Evolutionary conservation across 2,797 vertebrate species (phyloP).

Genomic region (Gymnothorax reevesii): DNA sequence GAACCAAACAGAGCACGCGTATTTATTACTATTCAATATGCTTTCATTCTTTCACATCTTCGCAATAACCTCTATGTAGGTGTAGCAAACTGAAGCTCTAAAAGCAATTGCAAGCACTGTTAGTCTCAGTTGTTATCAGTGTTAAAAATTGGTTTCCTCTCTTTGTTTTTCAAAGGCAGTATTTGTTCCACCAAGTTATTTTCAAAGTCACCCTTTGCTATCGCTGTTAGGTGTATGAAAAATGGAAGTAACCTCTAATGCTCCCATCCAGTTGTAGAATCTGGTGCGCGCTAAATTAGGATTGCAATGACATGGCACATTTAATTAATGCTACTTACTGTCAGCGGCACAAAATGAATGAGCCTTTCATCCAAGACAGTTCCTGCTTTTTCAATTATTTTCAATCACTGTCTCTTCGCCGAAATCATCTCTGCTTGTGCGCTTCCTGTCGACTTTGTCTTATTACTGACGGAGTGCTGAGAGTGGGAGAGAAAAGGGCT

Average conservation of each 20-base stretch:
- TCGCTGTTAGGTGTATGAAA: neutral
- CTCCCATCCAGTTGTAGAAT: neutral
- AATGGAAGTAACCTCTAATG: neutral
- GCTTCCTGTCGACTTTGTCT: conserved; percentile 10
- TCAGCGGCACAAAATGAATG: conserved; percentile 10
- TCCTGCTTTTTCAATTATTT: conserved; percentile 11
- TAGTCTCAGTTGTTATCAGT: neutral
- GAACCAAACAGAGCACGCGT: neutral
- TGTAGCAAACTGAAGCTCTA: neutral
- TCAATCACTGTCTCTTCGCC: conserved; percentile 16
- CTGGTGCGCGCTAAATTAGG: conserved; percentile 13
- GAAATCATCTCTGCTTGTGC: neutral
- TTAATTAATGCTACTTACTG: conserved; percentile 27
- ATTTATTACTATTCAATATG: neutral
- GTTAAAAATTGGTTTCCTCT: neutral
- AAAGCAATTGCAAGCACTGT: neutral
- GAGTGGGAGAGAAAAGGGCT: neutral
- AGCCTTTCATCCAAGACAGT: neutral
- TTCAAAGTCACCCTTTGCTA: neutral
- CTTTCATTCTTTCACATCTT: neutral
- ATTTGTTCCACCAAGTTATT: neutral
- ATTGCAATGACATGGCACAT: neutral
- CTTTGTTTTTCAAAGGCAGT: conserved; percentile 21
- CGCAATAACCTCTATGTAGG: neutral
- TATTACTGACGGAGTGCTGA: conserved; percentile 2